Evolutionary conservation across 2,888 invertebrate species (phyloP).

Genomic region (Polydrusus tereticollis): DNA sequence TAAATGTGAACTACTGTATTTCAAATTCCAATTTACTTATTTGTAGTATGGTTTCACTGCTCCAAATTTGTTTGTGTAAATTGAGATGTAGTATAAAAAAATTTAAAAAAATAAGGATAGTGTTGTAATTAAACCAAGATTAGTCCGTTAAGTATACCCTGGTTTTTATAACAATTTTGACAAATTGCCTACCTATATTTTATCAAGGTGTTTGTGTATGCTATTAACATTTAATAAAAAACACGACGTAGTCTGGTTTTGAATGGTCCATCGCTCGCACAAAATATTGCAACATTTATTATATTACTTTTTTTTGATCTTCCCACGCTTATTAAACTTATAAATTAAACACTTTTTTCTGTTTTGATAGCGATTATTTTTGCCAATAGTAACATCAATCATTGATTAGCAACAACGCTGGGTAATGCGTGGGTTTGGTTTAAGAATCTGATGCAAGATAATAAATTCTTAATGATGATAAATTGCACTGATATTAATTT

Average conservation of each 20-base stretch:
- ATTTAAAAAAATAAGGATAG: no score
- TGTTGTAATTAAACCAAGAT: no score
- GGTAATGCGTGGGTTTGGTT: background rate
- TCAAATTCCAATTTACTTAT: no score
- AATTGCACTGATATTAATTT: background rate
- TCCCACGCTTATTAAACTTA: constrained; percentile 6
- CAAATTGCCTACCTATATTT: constrained; percentile 1
- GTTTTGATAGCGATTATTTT: constrained; percentile 11
- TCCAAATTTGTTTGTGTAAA: no score
- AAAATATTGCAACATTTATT: constrained; percentile 1
- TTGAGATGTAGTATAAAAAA: no score
- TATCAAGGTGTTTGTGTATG: constrained; percentile 7
- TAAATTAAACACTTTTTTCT: constrained; percentile 11
- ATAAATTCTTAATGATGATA: constrained; percentile 13
- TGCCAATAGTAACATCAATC: constrained; percentile 16
- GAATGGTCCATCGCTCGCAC: background rate
- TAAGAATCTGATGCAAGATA: background rate
- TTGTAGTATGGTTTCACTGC: no score
- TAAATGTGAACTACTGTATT: no score
- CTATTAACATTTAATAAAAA: background rate
- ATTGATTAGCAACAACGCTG: constrained; percentile 2
- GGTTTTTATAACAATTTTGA: background rate
- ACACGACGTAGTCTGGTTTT: background rate
- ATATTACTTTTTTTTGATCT: background rate
- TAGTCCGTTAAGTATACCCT: no score